Percentiles rank a stretch among this genome's conserved stretches.
These are phyloP conservation scores for Anomalospiza imberbis DNA, from an alignment of 2,797 vertebrate species.

Conservation along the genomic window DNA sequence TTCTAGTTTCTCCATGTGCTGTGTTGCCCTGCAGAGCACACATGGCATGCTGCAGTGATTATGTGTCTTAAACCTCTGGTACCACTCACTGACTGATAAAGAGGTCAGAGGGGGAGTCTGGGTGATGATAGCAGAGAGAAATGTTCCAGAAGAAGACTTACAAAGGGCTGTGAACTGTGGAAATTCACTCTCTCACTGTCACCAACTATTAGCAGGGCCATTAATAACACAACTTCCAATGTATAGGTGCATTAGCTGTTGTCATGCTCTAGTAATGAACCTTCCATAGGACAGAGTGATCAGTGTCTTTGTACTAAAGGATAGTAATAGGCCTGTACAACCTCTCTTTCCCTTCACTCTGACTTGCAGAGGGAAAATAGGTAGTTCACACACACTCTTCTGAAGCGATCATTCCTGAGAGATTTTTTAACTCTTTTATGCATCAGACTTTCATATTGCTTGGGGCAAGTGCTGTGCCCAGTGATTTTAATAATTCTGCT, in stretches of 20 bases:
- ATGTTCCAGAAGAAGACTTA: slow-evolving; percentile 56
- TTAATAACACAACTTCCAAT: slow-evolving; percentile 45
- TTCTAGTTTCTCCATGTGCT: background rate
- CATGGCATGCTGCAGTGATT: slow-evolving; percentile 2
- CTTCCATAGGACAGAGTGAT: background rate
- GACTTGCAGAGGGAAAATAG: background rate
- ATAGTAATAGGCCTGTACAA: background rate
- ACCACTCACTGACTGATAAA: slow-evolving; percentile 71
- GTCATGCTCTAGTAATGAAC: background rate
- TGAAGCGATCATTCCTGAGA: background rate
- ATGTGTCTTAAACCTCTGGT: slow-evolving; percentile 55
- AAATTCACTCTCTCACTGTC: slow-evolving; percentile 63
- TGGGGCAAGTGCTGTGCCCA: background rate
- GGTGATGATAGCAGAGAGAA: slow-evolving; percentile 66
- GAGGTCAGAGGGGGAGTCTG: slow-evolving; percentile 60
- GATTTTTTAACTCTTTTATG: background rate
- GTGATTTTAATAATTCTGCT: background rate
- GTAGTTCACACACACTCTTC: background rate
- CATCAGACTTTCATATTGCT: background rate
- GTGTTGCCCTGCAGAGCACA: background rate
- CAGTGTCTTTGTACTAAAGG: background rate
- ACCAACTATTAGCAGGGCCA: slow-evolving; percentile 43
- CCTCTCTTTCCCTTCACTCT: background rate
- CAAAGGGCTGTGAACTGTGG: slow-evolving; percentile 63
- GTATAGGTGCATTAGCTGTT: slow-evolving; percentile 20